Evolutionary conservation across 2,113 vertebrate genomes (phyloP), one percentile per base, ranked within the genome.

Genomic region (Esox niger): DNA sequence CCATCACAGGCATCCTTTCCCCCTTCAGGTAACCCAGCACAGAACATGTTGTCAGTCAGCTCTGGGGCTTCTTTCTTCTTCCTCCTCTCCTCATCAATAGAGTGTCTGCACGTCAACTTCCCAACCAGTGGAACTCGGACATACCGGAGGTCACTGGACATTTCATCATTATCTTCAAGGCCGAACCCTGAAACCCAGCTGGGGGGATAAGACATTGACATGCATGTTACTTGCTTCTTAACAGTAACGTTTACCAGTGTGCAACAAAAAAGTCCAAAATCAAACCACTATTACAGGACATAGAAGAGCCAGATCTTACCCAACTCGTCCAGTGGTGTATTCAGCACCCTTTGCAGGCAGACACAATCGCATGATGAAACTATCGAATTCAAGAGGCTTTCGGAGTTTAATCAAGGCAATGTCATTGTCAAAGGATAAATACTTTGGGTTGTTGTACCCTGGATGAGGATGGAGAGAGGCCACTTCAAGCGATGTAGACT

Each of bases 31-130:
- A 73, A 0, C 63, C 87, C 88, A 31, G 82, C 88, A 1, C 88
- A 90, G 46, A 89, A 82, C 89, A 89, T 90, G 75, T 85, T 88
- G 10, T 70, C 4, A 21, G 89, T 78, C 56, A 88, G 31, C 6
- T 1, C 1, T 30, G 64, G 74, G 2, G 76, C 3, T 43, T 43
- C 38, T 6, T 15, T 29, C 0, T 0, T 2, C 13, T 29, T 6
- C 0, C 0, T 35, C 62, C 49, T 71, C 1, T 1, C 0, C 10
- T 0, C 23, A 23, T 29, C n/a, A 21, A 86, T 0, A 25, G 83
- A 85, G 2, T 4, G 0, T 0, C 8, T 49, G 71, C 89, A 91
- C 4, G 0, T 65, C 29, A 47, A 4, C 66, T 84, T 31, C 0
- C 58, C 64, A 66, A 88, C 86, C 64, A 91, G 9, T 60, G 85